phyloP scores from a whole-genome alignment of 2,797 vertebrate species.

The Meriones psammophilus region DNA sequence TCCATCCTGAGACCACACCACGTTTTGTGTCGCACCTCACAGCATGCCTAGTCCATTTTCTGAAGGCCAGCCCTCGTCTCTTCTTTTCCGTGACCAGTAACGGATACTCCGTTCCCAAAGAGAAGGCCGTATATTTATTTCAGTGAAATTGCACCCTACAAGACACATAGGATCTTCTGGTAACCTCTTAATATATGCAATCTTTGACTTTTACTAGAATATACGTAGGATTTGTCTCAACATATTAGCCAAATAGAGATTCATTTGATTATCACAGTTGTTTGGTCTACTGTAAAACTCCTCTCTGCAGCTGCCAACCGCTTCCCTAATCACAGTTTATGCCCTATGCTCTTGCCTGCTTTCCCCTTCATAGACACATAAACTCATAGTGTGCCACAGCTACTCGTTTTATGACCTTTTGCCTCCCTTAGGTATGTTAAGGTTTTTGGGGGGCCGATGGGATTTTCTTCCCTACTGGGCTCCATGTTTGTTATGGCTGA shows the following conservation, averaged over 20 bases:
- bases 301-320: neutral
- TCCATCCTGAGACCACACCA: neutral
- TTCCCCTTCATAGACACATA: neutral
- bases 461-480: neutral
- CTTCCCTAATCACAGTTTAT: neutral
- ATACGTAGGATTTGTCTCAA: neutral
- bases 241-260: conserved; percentile 37
- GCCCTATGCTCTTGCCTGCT: neutral
- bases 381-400: neutral
- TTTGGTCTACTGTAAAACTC: conserved; percentile 8
- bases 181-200: neutral
- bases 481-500: neutral
- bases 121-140: conserved; percentile 43
- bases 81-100: neutral
- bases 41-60: neutral
- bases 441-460: neutral
- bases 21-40: conserved; percentile 23
- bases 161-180: neutral
- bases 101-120: conserved; percentile 14
- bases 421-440: conserved; percentile 21
- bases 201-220: neutral
- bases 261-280: conserved; percentile 28
- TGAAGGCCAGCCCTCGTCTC: conserved; percentile 15
- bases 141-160: conserved; percentile 23
- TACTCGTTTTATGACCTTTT: neutral